phyloP scores from a whole-genome alignment of 2,888 invertebrate genomes.

The Noctua fimbriata region DNA sequence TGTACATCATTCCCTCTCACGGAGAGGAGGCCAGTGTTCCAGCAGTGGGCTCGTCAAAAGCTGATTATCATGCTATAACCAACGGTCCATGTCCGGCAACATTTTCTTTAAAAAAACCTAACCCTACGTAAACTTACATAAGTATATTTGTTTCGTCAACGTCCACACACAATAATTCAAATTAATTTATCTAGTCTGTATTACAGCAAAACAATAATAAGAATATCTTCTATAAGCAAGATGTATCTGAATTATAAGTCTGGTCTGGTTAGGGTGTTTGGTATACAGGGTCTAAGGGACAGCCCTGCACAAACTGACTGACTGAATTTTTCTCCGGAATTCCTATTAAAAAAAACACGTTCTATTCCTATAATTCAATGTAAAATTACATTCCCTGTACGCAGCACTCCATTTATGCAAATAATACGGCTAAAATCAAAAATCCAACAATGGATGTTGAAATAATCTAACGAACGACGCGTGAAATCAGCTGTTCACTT shows the following conservation, averaged over 20 bases:
- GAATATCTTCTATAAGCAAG: background rate
- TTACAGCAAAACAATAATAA: background rate
- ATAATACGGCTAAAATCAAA: too few relatives aligned
- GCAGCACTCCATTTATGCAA: too few relatives aligned
- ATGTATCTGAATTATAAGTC: background rate
- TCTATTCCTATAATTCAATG: too few relatives aligned
- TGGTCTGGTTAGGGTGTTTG: background rate
- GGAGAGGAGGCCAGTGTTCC: background rate
- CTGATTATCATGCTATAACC: background rate
- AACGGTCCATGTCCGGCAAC: background rate
- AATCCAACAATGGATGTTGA: too few relatives aligned
- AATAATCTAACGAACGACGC: too few relatives aligned
- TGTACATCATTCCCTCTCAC: background rate
- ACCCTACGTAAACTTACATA: background rate
- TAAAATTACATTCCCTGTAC: too few relatives aligned
- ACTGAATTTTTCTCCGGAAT: too few relatives aligned
- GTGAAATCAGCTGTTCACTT: too few relatives aligned
- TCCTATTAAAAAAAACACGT: too few relatives aligned
- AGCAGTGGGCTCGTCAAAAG: background rate
- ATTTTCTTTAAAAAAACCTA: background rate
- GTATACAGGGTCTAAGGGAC: too few relatives aligned
- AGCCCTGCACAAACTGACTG: too few relatives aligned
- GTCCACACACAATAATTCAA: background rate
- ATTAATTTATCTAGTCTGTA: background rate
- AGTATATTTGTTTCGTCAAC: background rate